Base-by-base conservation (phyloP, 2,797 vertebrate species). In the Fundulus diaphanus region DNA sequence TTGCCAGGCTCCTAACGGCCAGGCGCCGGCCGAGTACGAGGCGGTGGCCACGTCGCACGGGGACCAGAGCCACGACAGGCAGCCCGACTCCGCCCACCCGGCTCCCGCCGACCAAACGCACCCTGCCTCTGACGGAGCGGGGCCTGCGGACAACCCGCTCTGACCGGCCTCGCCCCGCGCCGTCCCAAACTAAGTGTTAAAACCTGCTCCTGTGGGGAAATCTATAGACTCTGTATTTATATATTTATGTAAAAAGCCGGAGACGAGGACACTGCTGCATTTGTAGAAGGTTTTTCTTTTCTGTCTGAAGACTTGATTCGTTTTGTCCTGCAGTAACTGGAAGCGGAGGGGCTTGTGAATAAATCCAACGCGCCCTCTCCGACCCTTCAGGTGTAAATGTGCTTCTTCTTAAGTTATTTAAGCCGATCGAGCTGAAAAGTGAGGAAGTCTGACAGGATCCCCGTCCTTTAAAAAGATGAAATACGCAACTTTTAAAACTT, bases 1-100 rank as follows among this genome's bases (percentile, higher is more conserved):
- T 89, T 75, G 70, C 79, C 44, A 93, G 92, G 87, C 77, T 59
- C 72, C 74, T 80, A 76, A 79, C 8, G 80, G 81, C 8, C 59
- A 1, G 63, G 65, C 56, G 33, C 29, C 74, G 3, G n/a, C 65
- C 0, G 78, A 79, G 46, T 70, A 73, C 12, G 46, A 66, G n/a
- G 67, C 75, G 0, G 76, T 40, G 75, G 54, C 4, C 0, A 13
- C 73, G 20, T 31, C 63, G 0, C 68, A 16, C 6, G 13, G 48
- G 68, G 84, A 68, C 42, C 44, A 70, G 0, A 13, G 7, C 1
- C 67, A 68, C 9, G 71, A 74, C 54, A 68, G 82, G 1, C 81
- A 73, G 3, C 52, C 76, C 5, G 13, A 59, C 81, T 1, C 37
- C 59, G 11, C 75, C 84, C 69, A 15, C 6, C 33, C 57, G 0